phyloP scores from a whole-genome alignment of 1,140 invertebrate species.

The Drosophila asahinai region DNA sequence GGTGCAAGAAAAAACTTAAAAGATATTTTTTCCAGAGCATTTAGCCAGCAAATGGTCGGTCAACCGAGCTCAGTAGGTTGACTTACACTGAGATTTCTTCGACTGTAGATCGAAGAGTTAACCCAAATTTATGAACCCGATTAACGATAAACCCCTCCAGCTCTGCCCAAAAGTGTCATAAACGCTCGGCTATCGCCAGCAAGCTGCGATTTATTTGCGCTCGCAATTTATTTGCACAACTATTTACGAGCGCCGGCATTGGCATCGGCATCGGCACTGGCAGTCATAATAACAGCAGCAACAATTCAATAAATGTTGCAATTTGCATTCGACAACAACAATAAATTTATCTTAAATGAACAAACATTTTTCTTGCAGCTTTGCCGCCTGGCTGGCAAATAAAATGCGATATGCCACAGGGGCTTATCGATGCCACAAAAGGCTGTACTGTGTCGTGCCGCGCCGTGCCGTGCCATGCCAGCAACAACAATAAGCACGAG shows the following conservation, averaged over 20 bases:
- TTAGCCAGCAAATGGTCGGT: not conserved
- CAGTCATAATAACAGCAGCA: conserved; percentile 46
- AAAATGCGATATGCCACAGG: conserved; percentile 72
- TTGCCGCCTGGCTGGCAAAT: conserved; percentile 63
- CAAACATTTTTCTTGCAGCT: conserved; percentile 80
- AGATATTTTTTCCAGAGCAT: too few relatives aligned
- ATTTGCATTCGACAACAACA: conserved; percentile 79
- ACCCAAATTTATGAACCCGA: conserved; percentile 71
- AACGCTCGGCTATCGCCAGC: conserved; percentile 51
- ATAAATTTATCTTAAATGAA: conserved; percentile 84
- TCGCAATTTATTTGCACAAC: conserved; percentile 75
- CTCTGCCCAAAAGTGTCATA: conserved; percentile 55
- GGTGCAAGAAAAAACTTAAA: too few relatives aligned
- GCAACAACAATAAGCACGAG: conserved; percentile 37
- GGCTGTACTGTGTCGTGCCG: conserved; percentile 29
- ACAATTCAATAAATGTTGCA: conserved; percentile 80
- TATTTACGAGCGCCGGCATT: conserved; percentile 65
- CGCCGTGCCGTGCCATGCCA: conserved; percentile 18
- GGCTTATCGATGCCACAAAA: conserved; percentile 78
- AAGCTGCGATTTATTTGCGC: conserved; percentile 69
- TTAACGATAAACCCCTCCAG: conserved; percentile 51
- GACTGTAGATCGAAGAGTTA: conserved; percentile 8
- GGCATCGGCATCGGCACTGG: conserved; percentile 32
- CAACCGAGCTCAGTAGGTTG: not conserved
- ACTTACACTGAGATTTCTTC: not conserved